Evolutionary conservation across 1,140 invertebrate genomes (phyloP), one percentile per base, ranked within the genome.

Genomic region (Argopecten irradians): DNA sequence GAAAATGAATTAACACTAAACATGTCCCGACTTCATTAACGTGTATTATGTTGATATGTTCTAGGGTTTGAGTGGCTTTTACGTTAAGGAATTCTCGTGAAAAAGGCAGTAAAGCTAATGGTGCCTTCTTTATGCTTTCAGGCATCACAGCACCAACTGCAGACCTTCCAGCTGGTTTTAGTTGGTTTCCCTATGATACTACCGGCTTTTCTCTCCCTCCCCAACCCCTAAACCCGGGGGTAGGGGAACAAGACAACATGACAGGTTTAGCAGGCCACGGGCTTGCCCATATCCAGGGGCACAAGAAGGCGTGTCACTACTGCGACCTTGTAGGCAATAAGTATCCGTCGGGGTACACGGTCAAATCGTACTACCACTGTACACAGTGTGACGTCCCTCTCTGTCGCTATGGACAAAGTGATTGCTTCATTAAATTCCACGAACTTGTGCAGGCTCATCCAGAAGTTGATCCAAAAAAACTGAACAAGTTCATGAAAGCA

Each of bases 321-420:
- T 90, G 89, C 86, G 86, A 88, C 34, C 28, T 86, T 11, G 83
- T 34, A 16, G 83, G 87, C 28, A 86, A 86, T 85, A 88, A 86
- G 28, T 88, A 87, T 7, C 71, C 36, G 0, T 88, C 85, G 83
- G 89, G 89, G 9, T 90, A 87, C 84, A n/a, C 86, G 41, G 46
- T 90, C 5, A 88, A 88, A 34, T 90, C 84, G 14, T 90, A 90
- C 84, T 90, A 90, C 32, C 39, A 83, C 22, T 90, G 89, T 88
- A 35, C 41, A 28, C 87, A 43, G n/a, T 90, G 89, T 86, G 87
- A 90, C 41, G 82, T 90, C 3, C 84, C 87, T 16, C 71, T 90
- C 9, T 88, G 89, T 88, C 87, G 71, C 55, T 71, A 71, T 41
- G 86, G 86, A 34, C 83, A 88, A 41, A 83, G 89, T 11, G 55